Evolutionary conservation across 2,113 vertebrate species (phyloP).

Genomic region (Nothoprocta pentlandii): DNA sequence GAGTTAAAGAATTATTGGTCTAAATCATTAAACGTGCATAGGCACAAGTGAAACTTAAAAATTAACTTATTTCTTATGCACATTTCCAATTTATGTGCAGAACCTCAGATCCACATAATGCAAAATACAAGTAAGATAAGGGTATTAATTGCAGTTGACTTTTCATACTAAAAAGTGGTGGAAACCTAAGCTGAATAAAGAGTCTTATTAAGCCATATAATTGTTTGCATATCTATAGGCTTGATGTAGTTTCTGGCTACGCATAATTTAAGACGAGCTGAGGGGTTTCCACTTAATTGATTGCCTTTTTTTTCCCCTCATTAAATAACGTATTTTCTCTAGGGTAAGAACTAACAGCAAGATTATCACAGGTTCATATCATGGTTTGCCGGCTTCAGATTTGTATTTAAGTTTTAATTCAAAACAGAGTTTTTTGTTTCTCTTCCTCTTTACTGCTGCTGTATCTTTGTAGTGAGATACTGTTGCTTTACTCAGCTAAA

Average conservation of each 20-base stretch:
- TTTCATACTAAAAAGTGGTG: background rate
- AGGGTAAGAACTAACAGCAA: background rate
- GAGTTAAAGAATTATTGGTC: background rate
- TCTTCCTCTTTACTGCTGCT: background rate
- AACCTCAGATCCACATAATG: background rate
- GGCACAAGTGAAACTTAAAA: background rate
- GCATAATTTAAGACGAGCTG: background rate
- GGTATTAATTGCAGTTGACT: background rate
- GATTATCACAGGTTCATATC: background rate
- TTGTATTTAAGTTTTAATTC: background rate
- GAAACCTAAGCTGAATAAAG: background rate
- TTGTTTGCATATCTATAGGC: background rate
- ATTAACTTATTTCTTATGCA: background rate
- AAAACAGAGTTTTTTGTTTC: background rate
- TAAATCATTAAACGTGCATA: background rate
- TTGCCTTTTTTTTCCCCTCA: background rate
- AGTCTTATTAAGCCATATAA: background rate
- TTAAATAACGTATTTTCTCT: background rate
- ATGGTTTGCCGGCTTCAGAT: background rate
- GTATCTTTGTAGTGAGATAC: background rate
- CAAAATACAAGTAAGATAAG: background rate
- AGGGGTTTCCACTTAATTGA: background rate
- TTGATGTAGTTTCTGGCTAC: background rate
- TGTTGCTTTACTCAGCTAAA: accelerated
- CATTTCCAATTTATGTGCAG: background rate